phyloP scores from a whole-genome alignment of 2,888 invertebrate species.

The Drosophila paranaensis region DNA sequence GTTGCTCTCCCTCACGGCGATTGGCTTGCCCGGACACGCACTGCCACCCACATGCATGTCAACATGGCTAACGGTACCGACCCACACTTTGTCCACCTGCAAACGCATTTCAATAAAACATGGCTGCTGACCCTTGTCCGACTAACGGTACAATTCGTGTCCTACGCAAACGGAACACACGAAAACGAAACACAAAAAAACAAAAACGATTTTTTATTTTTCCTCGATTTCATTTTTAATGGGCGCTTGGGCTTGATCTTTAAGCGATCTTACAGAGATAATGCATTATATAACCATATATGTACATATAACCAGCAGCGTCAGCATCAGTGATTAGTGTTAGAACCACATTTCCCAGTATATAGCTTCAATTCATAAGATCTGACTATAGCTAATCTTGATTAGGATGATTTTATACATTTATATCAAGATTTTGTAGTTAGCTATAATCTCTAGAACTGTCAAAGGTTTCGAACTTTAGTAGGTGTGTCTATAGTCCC shows the following conservation, averaged over 20 bases:
- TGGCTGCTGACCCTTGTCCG: slow-evolving; percentile 46
- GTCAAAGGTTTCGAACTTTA: neutral
- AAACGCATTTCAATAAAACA: slow-evolving; percentile 53
- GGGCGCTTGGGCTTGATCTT: neutral
- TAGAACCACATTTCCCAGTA: neutral
- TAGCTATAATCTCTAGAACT: neutral
- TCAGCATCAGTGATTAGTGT: neutral
- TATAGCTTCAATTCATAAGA: neutral
- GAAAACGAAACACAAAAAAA: slow-evolving; percentile 38
- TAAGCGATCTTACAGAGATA: neutral
- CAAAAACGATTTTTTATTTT: neutral
- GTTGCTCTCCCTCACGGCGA: slow-evolving; percentile 16
- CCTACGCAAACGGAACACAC: slow-evolving; percentile 34
- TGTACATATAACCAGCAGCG: neutral
- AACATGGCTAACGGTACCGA: slow-evolving; percentile 35
- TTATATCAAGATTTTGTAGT: too few relatives aligned
- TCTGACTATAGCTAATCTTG: neutral
- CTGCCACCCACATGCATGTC: slow-evolving; percentile 39
- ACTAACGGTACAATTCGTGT: slow-evolving; percentile 38
- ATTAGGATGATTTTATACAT: neutral
- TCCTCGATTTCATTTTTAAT: neutral
- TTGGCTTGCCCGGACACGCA: slow-evolving; percentile 42
- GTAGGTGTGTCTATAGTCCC: too few relatives aligned
- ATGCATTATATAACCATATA: neutral
- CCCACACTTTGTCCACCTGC: slow-evolving; percentile 27